Base-by-base conservation (phyloP, 2,113 vertebrate species). In the Oenanthe melanoleuca region DNA sequence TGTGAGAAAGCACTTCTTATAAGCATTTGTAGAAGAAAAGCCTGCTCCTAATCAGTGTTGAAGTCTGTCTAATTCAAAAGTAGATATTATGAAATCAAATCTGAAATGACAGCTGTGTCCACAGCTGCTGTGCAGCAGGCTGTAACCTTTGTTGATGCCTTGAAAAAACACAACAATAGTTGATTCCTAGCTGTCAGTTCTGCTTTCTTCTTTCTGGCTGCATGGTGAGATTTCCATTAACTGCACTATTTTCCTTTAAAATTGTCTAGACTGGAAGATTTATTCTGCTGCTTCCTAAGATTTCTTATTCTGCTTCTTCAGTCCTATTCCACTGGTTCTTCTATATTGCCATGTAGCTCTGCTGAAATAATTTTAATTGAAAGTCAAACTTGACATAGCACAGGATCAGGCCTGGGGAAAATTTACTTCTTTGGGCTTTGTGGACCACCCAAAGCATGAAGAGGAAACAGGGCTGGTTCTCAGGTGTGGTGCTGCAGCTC, bases 301-400 rank as follows among this genome's bases (percentile, higher is more conserved):
- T 83, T 70, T 69, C 45, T 77, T 70, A 52, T 50, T 37, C 18
- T 67, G 31, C 33, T 77, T 33, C 53, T 60, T 59, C 14, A 4
- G 14, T 60, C 22, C 25, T 34, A 12, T 44, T 86, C 53, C 26
- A 14, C 22, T 52, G 44, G 44, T 59, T 45, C 49, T 42, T 10
- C 11, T 63, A 1, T 25, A 19, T 22, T 5, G 2, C 80, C 85
- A 37, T 6, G 42, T n/a, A 37, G 56, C 31, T 91, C 21, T 56
- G 21, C 25, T 42, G 64, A 44, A 37, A 4, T 25, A 20, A 40
- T 29, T 89, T 74, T 22, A 47, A 56, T 45, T n/a, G 40, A 31
- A 75, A 75, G 2, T 16, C 2, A 29, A 37, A 52, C 25, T 23
- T 70, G 52, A 17, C 8, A 9, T 21, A 0, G 0, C 33, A 45